Evolutionary conservation across 2,888 invertebrate genomes (phyloP).

Genomic region (Endotricha flammealis): DNA sequence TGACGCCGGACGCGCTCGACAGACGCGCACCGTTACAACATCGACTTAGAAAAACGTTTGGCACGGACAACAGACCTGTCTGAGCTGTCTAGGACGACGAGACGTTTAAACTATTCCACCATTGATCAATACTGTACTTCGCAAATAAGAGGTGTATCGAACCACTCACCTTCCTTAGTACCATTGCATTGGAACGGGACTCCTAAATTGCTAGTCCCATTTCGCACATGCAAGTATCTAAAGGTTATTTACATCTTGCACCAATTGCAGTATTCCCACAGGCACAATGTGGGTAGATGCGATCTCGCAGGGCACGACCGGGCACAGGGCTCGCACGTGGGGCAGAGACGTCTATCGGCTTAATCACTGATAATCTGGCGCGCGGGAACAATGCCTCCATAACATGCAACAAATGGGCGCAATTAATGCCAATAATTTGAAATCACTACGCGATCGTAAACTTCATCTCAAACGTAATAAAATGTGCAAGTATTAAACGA

Average conservation of each 20-base stretch:
- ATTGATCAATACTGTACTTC: conserved; percentile 41
- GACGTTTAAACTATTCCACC: conserved; percentile 47
- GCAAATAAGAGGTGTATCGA: no score
- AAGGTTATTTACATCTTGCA: conserved; percentile 17
- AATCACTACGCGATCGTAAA: conserved; percentile 22
- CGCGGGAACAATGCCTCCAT: conserved; percentile 56
- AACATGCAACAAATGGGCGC: conserved; percentile 51
- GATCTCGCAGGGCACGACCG: conserved; percentile 61
- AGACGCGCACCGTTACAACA: conserved; percentile 72
- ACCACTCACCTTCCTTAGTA: conserved; percentile 29
- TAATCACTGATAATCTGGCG: conserved; percentile 58
- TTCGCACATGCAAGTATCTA: conserved; percentile 12
- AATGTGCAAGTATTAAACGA: conserved; percentile 2
- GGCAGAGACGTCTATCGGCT: conserved; percentile 48
- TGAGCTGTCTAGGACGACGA: conserved; percentile 39
- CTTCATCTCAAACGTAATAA: conserved; percentile 15
- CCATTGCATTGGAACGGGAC: conserved; percentile 25
- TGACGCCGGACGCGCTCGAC: conserved; percentile 68
- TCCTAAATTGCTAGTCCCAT: conserved; percentile 15
- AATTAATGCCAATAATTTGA: conserved; percentile 55
- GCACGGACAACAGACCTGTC: conserved; percentile 48
- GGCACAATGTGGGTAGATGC: conserved; percentile 52
- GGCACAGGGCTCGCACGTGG: conserved; percentile 54
- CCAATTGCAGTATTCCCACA: conserved; percentile 44
- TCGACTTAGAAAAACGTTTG: conserved; percentile 76